Conservation (phyloP, 2,113 vertebrate species). For the Castor canadensis region DNA sequence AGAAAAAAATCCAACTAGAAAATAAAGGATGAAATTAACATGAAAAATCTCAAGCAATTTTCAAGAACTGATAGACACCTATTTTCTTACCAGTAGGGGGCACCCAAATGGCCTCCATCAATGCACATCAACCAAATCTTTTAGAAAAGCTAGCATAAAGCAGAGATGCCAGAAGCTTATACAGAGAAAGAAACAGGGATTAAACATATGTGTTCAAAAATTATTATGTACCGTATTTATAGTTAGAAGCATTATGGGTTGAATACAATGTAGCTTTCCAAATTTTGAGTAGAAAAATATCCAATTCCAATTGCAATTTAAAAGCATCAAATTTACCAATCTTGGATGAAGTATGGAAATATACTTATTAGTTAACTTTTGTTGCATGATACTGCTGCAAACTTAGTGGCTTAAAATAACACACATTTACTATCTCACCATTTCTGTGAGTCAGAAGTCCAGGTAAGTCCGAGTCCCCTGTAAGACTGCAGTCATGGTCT, state of each 20-base stretch:
- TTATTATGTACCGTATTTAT: not conserved
- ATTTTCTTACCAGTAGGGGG: not conserved
- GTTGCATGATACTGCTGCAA: not conserved
- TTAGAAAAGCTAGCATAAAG: not conserved
- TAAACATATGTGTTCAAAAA: not conserved
- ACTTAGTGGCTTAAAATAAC: not conserved
- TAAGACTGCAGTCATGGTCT: not conserved
- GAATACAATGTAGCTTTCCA: not conserved
- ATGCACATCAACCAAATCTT: not conserved
- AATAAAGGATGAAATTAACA: not conserved
- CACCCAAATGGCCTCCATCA: not conserved
- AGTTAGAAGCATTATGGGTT: not conserved
- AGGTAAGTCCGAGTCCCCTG: not conserved
- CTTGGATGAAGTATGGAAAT: not conserved
- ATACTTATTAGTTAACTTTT: not conserved
- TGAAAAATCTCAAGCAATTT: not conserved
- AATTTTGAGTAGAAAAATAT: not conserved
- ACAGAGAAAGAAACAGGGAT: not conserved
- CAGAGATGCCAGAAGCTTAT: not conserved
- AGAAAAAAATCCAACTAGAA: not conserved
- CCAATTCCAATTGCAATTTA: not conserved
- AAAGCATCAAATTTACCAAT: not conserved
- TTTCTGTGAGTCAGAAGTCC: too few species aligned
- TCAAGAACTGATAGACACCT: not conserved
- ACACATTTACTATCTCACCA: too few species aligned